phyloP scores from a whole-genome alignment of 2,797 vertebrate genomes.

The Glyptemys insculpta region DNA sequence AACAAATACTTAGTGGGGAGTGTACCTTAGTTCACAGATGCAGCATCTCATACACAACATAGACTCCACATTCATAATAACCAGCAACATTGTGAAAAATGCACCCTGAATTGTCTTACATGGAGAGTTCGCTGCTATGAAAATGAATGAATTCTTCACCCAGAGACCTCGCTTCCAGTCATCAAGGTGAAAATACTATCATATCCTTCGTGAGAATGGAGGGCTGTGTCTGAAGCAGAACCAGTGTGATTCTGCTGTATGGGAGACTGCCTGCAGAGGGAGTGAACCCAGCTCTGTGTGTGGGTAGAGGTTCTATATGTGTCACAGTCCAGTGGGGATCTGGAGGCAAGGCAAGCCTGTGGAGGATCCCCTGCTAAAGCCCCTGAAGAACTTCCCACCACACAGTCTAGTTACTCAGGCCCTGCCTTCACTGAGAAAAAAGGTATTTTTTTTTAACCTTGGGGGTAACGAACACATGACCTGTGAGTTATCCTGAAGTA shows the following conservation, averaged over 20 bases:
- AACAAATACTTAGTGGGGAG: not conserved
- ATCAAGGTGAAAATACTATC: not conserved
- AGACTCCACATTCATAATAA: not conserved
- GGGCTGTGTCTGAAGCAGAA: not conserved
- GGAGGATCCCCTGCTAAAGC: not conserved
- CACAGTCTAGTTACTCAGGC: not conserved
- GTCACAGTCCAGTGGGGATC: not conserved
- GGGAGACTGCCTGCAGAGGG: not conserved
- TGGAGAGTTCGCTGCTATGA: fast-evolving
- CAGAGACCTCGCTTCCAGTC: not conserved
- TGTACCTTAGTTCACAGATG: not conserved
- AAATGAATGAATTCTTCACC: not conserved
- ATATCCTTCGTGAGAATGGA: not conserved
- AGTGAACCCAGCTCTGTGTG: not conserved
- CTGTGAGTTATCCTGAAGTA: not conserved
- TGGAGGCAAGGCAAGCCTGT: not conserved
- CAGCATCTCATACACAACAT: not conserved
- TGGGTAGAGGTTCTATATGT: not conserved
- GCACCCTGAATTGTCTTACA: not conserved
- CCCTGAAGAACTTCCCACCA: not conserved
- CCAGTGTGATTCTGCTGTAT: not conserved
- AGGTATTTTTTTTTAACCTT: too few relatives aligned
- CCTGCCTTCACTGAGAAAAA: too few relatives aligned
- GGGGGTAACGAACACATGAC: not conserved
- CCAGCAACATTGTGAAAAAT: not conserved